Percentiles rank a stretch among this genome's conserved stretches.
Evolutionary conservation across 2,797 vertebrate species (phyloP).

Genomic region (Benthosema pterotum): DNA sequence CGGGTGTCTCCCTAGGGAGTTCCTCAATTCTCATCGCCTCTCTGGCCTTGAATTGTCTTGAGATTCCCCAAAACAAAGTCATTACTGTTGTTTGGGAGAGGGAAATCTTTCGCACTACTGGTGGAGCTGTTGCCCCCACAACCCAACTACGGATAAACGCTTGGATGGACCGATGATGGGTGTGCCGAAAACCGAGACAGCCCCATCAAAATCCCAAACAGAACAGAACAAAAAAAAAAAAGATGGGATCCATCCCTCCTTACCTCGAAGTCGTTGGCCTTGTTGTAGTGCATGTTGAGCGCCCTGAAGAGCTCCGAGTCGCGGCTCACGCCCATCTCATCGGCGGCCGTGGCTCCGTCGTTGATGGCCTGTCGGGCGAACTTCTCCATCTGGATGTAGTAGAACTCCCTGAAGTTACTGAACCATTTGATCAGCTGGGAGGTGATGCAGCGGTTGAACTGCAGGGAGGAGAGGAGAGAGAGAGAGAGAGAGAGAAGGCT

Average conservation of each 20-base stretch:
- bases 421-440: slow-evolving; percentile 99
- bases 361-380: slow-evolving; percentile 97
- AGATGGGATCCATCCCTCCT: slow-evolving; percentile 57
- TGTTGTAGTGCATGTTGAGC: slow-evolving; percentile 99
- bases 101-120: too few relatives aligned
- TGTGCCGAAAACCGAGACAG: too few relatives aligned
- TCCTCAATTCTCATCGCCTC: too few relatives aligned
- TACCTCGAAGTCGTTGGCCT: slow-evolving; percentile 99
- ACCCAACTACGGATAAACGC: too few relatives aligned
- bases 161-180: too few relatives aligned
- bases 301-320: slow-evolving; percentile 98
- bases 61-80: too few relatives aligned
- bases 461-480: slow-evolving; percentile 63
- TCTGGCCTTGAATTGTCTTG: too few relatives aligned
- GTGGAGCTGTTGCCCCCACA: too few relatives aligned
- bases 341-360: slow-evolving; percentile 91
- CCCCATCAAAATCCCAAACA: too few relatives aligned
- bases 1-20: too few relatives aligned
- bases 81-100: too few relatives aligned
- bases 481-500: too few relatives aligned
- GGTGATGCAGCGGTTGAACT: slow-evolving; percentile 99
- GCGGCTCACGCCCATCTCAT: slow-evolving; percentile 94
- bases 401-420: slow-evolving; percentile 99
- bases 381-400: slow-evolving; percentile 99
- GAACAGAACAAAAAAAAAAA: slow-evolving; percentile 30